Base-by-base conservation (phyloP, 2,797 vertebrate genomes). In the Malurus leucopterus region DNA sequence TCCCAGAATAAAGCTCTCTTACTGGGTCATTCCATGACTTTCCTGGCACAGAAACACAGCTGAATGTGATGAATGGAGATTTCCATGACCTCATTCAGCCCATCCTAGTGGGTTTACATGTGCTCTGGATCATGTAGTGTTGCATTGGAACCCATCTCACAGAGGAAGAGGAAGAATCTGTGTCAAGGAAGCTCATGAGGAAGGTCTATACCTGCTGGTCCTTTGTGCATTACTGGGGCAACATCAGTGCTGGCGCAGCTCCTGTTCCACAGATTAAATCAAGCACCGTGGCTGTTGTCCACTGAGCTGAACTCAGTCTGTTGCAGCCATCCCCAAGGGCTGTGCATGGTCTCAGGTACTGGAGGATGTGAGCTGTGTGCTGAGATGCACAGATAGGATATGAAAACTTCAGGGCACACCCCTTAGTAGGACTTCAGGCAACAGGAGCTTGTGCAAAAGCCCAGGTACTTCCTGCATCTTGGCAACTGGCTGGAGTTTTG, bases 81-180 rank as follows among this genome's bases (percentile, higher is more conserved):
- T 84, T 90, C 75, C 57, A 32, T 49, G 69, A 57, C 47, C 53
- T 88, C 44, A 41, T 74, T 90, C 59, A 84, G 70, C 29, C 51
- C 23, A 38, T 70, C 67, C 59, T 46, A 4, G 13, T 32, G 38
- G 27, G 17, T 83, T 79, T 80, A 58, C 47, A 59, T 1, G 4
- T 53, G 38, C n/a, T 74, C 24, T 67, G 72, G 58, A 32, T 53
- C 0, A 0, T 20, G 24, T 75, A 15, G 18, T 67, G 9, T 62
- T 55, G 50, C 58, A 34, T 40, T 54, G 36, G 49, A 89, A 83
- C 73, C 47, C 47, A 18, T 74, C 24, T 79, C 0, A 0, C 34
- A 53, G 17, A 50, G 62, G 34, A 74, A 21, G 38, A 26, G 1
- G 4, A 32, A 69, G 29, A 57, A 62, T 53, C n/a, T 84, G 49